Evolutionary conservation across 2,113 vertebrate species (phyloP).

Genomic region (Naja naja): DNA sequence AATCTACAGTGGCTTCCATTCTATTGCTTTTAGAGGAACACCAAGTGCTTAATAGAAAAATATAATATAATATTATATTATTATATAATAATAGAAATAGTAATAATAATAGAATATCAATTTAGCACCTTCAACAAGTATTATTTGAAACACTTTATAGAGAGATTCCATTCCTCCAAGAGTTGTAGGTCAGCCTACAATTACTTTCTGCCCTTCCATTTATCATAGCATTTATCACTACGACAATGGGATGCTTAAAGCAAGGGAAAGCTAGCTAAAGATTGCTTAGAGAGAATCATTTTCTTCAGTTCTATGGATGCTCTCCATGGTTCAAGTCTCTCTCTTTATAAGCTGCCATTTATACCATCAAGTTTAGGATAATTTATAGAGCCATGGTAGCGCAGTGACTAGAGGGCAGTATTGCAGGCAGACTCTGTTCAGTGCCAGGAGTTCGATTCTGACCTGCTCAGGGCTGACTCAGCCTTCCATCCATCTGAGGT

Average conservation of each 20-base stretch:
- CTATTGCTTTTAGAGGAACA: background rate
- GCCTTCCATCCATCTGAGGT: no score
- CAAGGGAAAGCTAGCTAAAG: background rate
- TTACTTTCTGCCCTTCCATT: background rate
- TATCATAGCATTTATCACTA: background rate
- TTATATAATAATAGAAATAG: no score
- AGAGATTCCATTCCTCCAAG: background rate
- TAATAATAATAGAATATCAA: no score
- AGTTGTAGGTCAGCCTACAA: background rate
- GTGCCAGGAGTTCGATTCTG: no score
- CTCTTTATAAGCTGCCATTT: background rate
- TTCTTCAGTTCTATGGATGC: background rate
- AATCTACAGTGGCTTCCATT: background rate
- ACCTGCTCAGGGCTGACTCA: no score
- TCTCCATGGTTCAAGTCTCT: background rate
- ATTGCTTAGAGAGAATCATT: no score
- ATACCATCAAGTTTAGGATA: background rate
- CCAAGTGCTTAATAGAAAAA: no score
- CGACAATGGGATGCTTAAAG: background rate
- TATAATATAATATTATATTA: no score
- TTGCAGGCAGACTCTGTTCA: no score
- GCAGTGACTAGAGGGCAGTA: no score
- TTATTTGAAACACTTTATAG: background rate
- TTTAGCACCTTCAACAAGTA: background rate
- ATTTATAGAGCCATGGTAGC: background rate